Percentiles rank a stretch among this genome's conserved stretches.
Conservation (phyloP, 1,140 invertebrate genomes). For the Cyclina sinensis region DNA sequence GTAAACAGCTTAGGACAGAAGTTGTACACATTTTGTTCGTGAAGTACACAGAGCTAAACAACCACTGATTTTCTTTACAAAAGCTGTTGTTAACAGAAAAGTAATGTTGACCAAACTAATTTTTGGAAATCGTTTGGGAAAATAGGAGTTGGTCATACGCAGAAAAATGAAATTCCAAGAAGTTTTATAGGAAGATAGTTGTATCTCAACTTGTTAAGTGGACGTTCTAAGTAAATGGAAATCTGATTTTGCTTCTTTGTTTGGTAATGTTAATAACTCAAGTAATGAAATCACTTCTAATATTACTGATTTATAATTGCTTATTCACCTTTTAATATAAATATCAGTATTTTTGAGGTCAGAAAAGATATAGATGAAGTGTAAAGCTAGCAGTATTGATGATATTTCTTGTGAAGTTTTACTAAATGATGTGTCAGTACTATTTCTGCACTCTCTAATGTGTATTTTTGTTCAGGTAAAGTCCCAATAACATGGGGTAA, state of each 20-base stretch:
- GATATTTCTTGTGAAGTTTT: neutral
- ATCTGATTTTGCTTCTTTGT: too few species aligned
- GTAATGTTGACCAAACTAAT: too few species aligned
- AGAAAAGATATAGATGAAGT: neutral
- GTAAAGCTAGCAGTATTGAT: neutral
- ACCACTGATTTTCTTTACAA: neutral
- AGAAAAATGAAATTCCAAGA: neutral
- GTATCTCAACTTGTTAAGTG: too few species aligned
- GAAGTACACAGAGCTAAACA: neutral
- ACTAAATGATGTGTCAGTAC: too few species aligned
- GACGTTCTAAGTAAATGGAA: too few species aligned
- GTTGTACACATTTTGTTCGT: neutral
- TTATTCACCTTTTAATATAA: neutral
- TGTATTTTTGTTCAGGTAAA: constrained; percentile 21
- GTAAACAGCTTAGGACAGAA: neutral
- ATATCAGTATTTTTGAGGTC: neutral
- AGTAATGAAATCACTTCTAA: too few species aligned
- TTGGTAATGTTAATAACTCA: too few species aligned
- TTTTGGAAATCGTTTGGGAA: neutral
- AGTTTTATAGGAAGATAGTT: too few species aligned
- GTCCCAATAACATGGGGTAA: constrained; percentile 20
- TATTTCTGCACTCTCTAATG: too few species aligned
- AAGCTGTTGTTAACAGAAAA: too few species aligned
- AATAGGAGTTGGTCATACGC: neutral
- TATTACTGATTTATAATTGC: too few species aligned